A percentile compares a stretch with the other conserved stretches of the same genome.
These are phyloP conservation scores for Psylliodes chrysocephalus DNA, from an alignment of 2,888 invertebrate genomes.

Conservation along the genomic window DNA sequence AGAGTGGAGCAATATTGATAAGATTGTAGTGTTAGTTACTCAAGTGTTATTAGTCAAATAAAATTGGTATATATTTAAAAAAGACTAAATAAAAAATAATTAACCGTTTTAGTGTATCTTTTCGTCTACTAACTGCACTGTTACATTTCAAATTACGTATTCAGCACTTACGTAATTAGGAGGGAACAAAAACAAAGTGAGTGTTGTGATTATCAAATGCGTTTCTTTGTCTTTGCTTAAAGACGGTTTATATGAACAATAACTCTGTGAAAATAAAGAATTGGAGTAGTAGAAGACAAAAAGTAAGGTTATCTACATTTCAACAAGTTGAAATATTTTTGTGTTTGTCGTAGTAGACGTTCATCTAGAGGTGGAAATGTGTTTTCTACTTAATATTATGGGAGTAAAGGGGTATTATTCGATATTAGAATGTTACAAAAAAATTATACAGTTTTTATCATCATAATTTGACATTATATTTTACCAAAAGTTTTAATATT, in stretches of 20 bases:
- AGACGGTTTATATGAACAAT: slow-evolving; percentile 27
- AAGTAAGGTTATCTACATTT: slow-evolving; percentile 37
- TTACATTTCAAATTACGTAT: neutral
- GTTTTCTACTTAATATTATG: no score
- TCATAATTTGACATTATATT: neutral
- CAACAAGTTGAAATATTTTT: slow-evolving; percentile 36
- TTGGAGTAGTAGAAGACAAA: slow-evolving; percentile 35
- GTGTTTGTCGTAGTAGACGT: slow-evolving; percentile 23
- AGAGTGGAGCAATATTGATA: no score
- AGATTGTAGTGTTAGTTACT: no score
- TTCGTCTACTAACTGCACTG: neutral
- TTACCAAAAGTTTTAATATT: no score
- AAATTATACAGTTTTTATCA: no score
- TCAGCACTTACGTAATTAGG: slow-evolving; percentile 30
- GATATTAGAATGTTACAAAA: no score
- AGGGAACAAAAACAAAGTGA: slow-evolving; percentile 33
- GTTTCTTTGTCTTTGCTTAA: slow-evolving; percentile 28
- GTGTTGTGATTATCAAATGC: slow-evolving; percentile 32
- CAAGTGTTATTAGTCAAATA: no score
- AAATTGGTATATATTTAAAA: no score
- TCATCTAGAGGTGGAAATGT: slow-evolving; percentile 12
- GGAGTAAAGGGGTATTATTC: no score
- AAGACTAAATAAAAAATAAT: no score
- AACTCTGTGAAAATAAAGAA: slow-evolving; percentile 28
- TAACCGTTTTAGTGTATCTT: neutral